phyloP scores from a whole-genome alignment of 2,113 vertebrate genomes.

The Tonatia bakeri region DNA sequence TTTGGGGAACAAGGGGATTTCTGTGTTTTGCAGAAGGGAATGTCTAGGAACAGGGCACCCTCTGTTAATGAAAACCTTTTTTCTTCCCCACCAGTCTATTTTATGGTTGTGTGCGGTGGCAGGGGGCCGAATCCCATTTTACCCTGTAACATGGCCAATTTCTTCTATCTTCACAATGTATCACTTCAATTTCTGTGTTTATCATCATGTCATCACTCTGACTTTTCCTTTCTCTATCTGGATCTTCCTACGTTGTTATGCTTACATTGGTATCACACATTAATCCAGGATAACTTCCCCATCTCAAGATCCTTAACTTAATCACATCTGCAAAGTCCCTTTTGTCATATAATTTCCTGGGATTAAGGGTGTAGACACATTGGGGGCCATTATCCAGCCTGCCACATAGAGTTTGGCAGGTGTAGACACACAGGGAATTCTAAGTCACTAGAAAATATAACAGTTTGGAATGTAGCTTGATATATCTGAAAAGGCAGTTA shows the following conservation, averaged over 20 bases:
- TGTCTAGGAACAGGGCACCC: too few species aligned
- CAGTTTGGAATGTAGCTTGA: not conserved
- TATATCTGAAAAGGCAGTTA: not conserved
- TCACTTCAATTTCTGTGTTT: not conserved
- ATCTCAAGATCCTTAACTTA: not conserved
- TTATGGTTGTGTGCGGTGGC: too few species aligned
- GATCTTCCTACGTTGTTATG: not conserved
- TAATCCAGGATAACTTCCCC: not conserved
- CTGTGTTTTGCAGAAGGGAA: too few species aligned
- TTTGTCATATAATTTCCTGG: not conserved
- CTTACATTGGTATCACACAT: rapidly evolving
- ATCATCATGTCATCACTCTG: not conserved
- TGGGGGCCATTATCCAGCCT: not conserved
- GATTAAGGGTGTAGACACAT: not conserved
- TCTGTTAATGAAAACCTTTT: too few species aligned
- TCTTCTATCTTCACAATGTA: not conserved
- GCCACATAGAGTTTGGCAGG: not conserved
- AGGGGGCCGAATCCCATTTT: too few species aligned
- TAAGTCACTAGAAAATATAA: not conserved
- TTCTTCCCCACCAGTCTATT: too few species aligned
- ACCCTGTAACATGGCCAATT: not conserved
- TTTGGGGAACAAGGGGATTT: too few species aligned
- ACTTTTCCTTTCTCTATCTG: not conserved
- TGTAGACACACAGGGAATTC: not conserved
- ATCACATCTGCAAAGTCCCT: not conserved